Percentiles rank a stretch among this genome's conserved stretches.
Evolutionary conservation across 1,140 invertebrate species (phyloP).

Genomic region (Diachasma alloeum): DNA sequence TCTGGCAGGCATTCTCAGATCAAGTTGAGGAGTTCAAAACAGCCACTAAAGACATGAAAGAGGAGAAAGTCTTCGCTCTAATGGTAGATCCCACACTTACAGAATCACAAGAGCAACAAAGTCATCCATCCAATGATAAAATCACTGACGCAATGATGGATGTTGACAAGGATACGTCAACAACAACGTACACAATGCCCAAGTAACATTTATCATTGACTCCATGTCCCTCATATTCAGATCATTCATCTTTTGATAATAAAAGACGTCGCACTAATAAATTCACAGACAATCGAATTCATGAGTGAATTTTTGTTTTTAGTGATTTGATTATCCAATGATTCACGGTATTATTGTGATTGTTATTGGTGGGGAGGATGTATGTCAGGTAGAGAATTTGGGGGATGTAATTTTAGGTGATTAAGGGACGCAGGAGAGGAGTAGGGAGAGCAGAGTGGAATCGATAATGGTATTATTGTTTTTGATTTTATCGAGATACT

Average conservation of each 20-base stretch:
- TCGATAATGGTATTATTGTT: no score
- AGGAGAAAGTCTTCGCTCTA: slow-evolving; percentile 66
- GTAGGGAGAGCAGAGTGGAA: no score
- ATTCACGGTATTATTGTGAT: background rate
- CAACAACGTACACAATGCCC: background rate
- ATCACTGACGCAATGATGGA: background rate
- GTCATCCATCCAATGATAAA: background rate
- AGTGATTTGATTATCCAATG: background rate
- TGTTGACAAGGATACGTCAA: background rate
- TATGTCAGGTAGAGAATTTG: no score
- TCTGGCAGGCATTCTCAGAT: slow-evolving; percentile 70
- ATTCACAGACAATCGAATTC: background rate
- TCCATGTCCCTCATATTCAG: background rate
- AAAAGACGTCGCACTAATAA: background rate
- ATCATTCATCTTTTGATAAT: background rate
- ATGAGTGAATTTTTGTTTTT: background rate
- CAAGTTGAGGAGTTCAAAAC: slow-evolving; percentile 68
- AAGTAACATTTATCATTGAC: slow-evolving; percentile 30
- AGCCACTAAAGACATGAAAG: slow-evolving; percentile 67
- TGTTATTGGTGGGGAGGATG: background rate
- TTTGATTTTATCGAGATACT: no score
- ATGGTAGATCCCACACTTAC: slow-evolving; percentile 57
- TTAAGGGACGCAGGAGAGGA: no score
- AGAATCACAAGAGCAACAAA: background rate
- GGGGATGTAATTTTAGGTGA: no score